Evolutionary conservation across 1,140 invertebrate species (phyloP).

Genomic region (Monomorium pharaonis): DNA sequence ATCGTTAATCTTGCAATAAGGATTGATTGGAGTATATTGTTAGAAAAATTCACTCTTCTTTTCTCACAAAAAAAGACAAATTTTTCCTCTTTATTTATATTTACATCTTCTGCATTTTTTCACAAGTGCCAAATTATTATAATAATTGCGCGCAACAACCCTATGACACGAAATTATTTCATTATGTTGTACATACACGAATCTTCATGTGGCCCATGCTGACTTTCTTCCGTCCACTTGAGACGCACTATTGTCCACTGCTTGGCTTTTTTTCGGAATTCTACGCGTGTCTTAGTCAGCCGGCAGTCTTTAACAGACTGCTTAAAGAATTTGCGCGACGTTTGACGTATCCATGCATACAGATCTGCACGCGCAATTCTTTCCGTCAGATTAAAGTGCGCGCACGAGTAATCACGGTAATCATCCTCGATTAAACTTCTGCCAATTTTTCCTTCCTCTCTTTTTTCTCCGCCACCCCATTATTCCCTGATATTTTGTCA

Average conservation of each 20-base stretch:
- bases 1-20: background rate
- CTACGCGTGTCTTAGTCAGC: slow-evolving; percentile 90
- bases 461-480: background rate
- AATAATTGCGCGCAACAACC: background rate
- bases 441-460: background rate
- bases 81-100: too few relatives aligned
- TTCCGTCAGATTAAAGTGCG: slow-evolving; percentile 30
- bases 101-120: background rate
- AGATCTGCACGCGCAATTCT: slow-evolving; percentile 25
- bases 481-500: background rate
- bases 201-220: slow-evolving; percentile 56
- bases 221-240: background rate
- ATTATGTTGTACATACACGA: background rate
- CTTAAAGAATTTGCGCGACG: slow-evolving; percentile 75
- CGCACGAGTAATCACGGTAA: slow-evolving; percentile 20
- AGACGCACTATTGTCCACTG: background rate
- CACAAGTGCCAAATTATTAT: background rate
- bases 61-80: too few relatives aligned
- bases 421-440: background rate
- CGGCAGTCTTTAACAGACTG: slow-evolving; percentile 92
- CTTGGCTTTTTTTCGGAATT: slow-evolving; percentile 5
- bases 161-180: background rate
- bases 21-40: background rate
- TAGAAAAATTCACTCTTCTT: background rate
- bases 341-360: slow-evolving; percentile 11